Conservation (phyloP, 2,888 invertebrate species). For the Nymphalis c-album region DNA sequence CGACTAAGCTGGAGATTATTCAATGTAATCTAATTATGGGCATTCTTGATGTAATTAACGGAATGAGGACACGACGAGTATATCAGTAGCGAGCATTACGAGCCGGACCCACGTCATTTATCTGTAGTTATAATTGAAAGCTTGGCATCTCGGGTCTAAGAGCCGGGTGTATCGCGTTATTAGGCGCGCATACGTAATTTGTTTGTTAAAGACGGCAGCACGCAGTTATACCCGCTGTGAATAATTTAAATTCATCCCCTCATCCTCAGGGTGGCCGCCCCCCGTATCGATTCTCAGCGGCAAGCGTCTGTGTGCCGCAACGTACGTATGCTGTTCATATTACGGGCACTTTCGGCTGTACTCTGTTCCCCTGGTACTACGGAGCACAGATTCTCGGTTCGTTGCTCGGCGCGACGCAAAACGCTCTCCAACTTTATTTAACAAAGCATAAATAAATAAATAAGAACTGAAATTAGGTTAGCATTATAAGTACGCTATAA, state of each 20-base stretch:
- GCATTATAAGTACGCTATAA: no score
- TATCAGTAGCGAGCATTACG: conserved; percentile 40
- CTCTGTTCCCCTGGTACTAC: conserved; percentile 64
- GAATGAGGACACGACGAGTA: conserved; percentile 46
- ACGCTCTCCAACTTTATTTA: conserved; percentile 46
- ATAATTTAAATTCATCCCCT: conserved; percentile 81
- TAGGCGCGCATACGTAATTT: conserved; percentile 80
- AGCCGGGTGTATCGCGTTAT: conserved; percentile 76
- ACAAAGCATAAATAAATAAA: neutral
- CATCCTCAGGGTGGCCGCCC: conserved; percentile 59
- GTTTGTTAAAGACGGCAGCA: conserved; percentile 80
- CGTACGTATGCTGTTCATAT: conserved; percentile 53
- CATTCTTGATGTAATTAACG: conserved; percentile 37
- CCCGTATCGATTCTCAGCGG: conserved; percentile 65
- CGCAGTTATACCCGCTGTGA: conserved; percentile 79
- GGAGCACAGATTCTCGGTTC: conserved; percentile 66
- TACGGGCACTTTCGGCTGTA: conserved; percentile 58
- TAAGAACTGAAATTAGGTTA: neutral
- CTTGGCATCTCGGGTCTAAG: conserved; percentile 63
- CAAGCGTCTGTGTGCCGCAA: conserved; percentile 51
- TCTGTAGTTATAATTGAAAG: conserved; percentile 78
- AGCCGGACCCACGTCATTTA: conserved; percentile 57
- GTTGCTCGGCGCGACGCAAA: conserved; percentile 70
- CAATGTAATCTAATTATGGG: conserved; percentile 25
- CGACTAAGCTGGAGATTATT: neutral